These are phyloP conservation scores for Dolomedes plantarius DNA, from an alignment of 2,888 invertebrate species.

Conservation along the genomic window DNA sequence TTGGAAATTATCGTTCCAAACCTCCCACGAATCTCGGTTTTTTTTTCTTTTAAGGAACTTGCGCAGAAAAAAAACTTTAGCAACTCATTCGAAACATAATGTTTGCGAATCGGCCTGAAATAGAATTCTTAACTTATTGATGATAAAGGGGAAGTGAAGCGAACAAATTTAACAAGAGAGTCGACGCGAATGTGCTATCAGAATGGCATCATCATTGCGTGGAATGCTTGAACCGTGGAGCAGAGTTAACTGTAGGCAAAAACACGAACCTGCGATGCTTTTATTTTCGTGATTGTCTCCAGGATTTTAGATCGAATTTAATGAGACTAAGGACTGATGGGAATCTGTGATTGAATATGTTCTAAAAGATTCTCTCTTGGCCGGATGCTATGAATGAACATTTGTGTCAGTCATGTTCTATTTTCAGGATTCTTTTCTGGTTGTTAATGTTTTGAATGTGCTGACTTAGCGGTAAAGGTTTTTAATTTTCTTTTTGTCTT, in stretches of 20 bases:
- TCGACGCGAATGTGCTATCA: background rate
- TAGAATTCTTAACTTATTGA: background rate
- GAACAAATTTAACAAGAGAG: conserved; percentile 11
- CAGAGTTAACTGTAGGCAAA: background rate
- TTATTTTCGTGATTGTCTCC: background rate
- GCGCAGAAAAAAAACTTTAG: background rate
- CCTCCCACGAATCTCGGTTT: background rate
- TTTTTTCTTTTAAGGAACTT: background rate
- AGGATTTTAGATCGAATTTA: background rate
- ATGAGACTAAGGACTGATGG: background rate
- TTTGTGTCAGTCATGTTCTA: conserved; percentile 8
- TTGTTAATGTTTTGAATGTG: too few species aligned
- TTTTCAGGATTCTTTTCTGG: background rate
- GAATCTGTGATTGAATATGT: background rate
- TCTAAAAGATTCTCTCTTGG: background rate
- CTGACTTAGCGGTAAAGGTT: too few species aligned
- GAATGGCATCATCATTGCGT: background rate
- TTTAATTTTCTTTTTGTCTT: too few species aligned
- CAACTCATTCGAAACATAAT: background rate
- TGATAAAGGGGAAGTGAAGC: conserved; percentile 23
- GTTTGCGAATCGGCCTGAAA: background rate
- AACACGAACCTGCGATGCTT: background rate
- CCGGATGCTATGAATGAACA: conserved; percentile 2
- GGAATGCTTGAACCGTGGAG: background rate
- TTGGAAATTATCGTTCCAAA: background rate